A percentile compares a stretch with the other conserved stretches of the same genome.
Evolutionary conservation across 1,140 invertebrate genomes (phyloP).

Genomic region (Aplysia californica): DNA sequence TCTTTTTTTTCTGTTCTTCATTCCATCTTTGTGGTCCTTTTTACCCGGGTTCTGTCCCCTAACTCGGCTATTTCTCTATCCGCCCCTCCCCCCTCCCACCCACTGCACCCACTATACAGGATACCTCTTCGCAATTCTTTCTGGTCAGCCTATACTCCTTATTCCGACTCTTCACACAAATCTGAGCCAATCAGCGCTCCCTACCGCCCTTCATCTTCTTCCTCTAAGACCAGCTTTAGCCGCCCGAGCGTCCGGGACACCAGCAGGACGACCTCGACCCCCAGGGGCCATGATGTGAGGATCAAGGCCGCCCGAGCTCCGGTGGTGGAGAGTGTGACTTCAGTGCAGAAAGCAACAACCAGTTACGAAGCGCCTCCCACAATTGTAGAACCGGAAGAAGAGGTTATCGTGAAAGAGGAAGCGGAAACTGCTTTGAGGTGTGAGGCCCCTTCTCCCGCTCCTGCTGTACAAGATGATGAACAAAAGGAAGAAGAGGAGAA

Average conservation of each 20-base stretch:
- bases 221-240: slow-evolving; percentile 9
- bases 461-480: background rate
- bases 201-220: background rate
- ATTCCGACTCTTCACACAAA: slow-evolving; percentile 9
- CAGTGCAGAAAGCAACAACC: background rate
- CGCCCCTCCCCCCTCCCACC: background rate
- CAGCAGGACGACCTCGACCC: background rate
- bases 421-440: background rate
- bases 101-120: background rate
- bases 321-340: background rate
- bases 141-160: slow-evolving; percentile 1
- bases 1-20: no score
- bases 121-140: slow-evolving; percentile 25
- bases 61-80: no score
- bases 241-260: background rate
- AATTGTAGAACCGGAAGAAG: background rate
- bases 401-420: background rate
- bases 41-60: no score
- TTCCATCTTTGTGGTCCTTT: no score
- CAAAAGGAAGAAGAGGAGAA: background rate
- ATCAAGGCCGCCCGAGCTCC: background rate
- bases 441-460: background rate
- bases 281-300: background rate
- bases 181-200: background rate
- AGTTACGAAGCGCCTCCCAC: no score